Evolutionary conservation across 2,113 vertebrate species (phyloP), one percentile per base, ranked within the genome.

Genomic region (Numida meleagris): DNA sequence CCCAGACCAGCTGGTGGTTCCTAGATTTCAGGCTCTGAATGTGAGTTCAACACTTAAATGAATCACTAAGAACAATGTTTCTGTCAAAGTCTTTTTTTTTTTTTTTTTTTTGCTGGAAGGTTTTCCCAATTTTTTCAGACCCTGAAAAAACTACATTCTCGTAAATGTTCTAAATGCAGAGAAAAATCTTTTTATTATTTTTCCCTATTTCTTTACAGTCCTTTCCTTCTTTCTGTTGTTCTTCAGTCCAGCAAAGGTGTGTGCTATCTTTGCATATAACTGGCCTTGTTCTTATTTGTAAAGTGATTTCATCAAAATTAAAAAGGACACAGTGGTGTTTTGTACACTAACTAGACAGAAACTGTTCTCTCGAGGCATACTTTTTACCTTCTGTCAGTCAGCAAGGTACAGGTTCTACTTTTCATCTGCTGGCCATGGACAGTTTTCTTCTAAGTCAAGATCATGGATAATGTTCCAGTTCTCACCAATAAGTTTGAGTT

Each of bases 31-130:
- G 93, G 65, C 78, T 94, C 89, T 92, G 95, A 94, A 93, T 97
- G 90, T 95, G 84, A 95, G 81, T 95, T 97, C 88, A 92, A 63
- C 91, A 88, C 87, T 97, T 90, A 97, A 97, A 97, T 97, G 66
- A 97, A 97, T 97, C 96, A 91, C 76, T 96, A 70, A 70, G 62
- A 94, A 78, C 86, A 88, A 88, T 88, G 94, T 85, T 97, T 97
- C 94, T 96, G 93, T 97, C 95, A 89, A 73, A 95, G 85, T 80
- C 36, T 79, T 94, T 96, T 90, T 73, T 85, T 88, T 89, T 96
- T 96, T 97, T 95, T 79, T 95, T 96, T 80, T 96, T 75, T 93
- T 59, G 58, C 67, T 88, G 75, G 83, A 93, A 95, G 59, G 17
- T 84, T 96, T 95, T 95, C 80, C 77, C 87, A 66, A 81, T 97